phyloP scores from a whole-genome alignment of 2,797 vertebrate species.

The Trematomus bernacchii region DNA sequence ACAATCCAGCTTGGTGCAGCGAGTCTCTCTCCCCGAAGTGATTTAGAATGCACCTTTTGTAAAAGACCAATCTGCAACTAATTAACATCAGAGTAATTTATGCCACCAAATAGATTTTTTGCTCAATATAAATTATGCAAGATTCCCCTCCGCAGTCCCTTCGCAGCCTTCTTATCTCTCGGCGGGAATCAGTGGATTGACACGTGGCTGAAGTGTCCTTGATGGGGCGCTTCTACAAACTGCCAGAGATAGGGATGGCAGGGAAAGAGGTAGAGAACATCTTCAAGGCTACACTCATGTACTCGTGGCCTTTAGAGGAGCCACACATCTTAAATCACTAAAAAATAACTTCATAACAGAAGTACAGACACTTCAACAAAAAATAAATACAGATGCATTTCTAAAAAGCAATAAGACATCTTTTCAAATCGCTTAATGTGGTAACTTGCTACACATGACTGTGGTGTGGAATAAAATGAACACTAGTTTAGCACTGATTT shows the following conservation, averaged over 20 bases:
- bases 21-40: conserved; percentile 57
- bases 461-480: conserved; percentile 56
- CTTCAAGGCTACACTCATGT: conserved; percentile 26
- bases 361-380: background rate
- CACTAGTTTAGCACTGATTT: conserved; percentile 73
- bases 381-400: background rate
- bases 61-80: conserved; percentile 76
- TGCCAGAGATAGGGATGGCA: conserved; percentile 36
- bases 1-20: conserved; percentile 14
- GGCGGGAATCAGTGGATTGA: conserved; percentile 68
- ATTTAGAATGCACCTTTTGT: conserved; percentile 76
- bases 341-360: background rate
- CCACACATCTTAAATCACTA: conserved; percentile 38
- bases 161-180: conserved; percentile 67
- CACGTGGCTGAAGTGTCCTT: conserved; percentile 75
- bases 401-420: background rate
- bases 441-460: background rate
- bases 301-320: conserved; percentile 25
- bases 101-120: conserved; percentile 78
- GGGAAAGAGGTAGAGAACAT: conserved; percentile 6
- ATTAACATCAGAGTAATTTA: conserved; percentile 82
- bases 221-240: conserved; percentile 61
- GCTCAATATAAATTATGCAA: conserved; percentile 78
- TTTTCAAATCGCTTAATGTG: background rate
- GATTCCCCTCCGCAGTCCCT: conserved; percentile 48